A percentile compares a stretch with the other conserved stretches of the same genome.
Conservation (phyloP, 2,888 invertebrate genomes). For the Parnassius mnemosyne region DNA sequence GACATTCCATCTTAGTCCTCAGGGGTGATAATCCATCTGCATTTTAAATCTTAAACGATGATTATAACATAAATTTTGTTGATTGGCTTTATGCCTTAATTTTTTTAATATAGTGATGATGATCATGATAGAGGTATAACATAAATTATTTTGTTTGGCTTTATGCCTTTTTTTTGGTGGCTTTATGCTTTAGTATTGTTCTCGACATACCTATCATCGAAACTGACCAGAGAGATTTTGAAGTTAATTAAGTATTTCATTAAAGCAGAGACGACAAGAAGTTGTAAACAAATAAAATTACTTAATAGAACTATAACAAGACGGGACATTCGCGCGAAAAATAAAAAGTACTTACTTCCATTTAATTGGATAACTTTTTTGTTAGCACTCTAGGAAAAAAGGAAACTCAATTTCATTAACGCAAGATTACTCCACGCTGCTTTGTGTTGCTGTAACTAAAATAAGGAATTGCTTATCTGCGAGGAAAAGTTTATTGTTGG, state of each 20-base stretch:
- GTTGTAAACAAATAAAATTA: conserved; percentile 1
- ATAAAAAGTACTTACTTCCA: conserved; percentile 9
- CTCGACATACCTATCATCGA: too few relatives aligned
- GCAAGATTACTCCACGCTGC: conserved; percentile 17
- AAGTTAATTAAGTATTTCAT: neutral
- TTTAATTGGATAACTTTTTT: conserved; percentile 22
- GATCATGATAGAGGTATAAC: too few relatives aligned
- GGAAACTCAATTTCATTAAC: conserved; percentile 24
- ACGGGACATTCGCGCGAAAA: conserved; percentile 4
- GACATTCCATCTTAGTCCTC: too few relatives aligned
- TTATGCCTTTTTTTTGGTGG: too few relatives aligned
- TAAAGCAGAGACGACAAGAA: neutral
- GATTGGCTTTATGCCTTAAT: too few relatives aligned
- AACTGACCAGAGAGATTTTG: too few relatives aligned
- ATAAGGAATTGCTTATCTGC: conserved; percentile 14
- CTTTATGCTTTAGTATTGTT: too few relatives aligned
- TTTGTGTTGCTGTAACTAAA: conserved; percentile 14
- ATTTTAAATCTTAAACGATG: too few relatives aligned
- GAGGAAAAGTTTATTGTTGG: conserved; percentile 10
- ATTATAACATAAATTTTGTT: too few relatives aligned
- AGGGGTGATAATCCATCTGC: too few relatives aligned
- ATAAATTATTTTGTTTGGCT: too few relatives aligned
- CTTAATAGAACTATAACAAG: conserved; percentile 14
- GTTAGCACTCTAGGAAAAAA: conserved; percentile 13
- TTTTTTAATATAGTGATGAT: too few relatives aligned